Evolutionary conservation across 2,888 invertebrate genomes (phyloP), one percentile per base, ranked within the genome.

Genomic region (Phoronis australis): DNA sequence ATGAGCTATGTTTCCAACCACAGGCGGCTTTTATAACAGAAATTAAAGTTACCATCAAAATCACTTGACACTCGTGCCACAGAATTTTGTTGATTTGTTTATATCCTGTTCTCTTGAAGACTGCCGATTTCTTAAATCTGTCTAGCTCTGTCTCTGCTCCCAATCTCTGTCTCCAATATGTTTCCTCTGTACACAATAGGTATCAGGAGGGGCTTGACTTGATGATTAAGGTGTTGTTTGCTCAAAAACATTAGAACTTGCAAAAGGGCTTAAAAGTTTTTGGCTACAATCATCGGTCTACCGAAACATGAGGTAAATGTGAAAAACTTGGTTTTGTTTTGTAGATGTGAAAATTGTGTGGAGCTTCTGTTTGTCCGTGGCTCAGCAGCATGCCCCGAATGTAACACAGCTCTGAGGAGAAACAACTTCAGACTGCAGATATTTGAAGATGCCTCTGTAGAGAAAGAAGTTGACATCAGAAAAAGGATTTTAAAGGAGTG

Each of bases 381-480:
- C 4, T 91, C 95, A 27, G 96, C 93, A 12, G 84, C 88, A 0
- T 99, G 99, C 70, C 94, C 94, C 0, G 91, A 94, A 71, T 97
- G 97, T 78, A 85, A 86, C 70, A 88, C 90, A 20, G 87, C 91
- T 0, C 78, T 99, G 22, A 82, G 93, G 1, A 82, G 94, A 62
- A 88, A 85, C 66, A 92, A 92, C 71, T 99, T 91, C 73, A 83
- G 97, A 46, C 85, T 94, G 4, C 97, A 99, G 71, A 80, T 95
- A 20, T 99, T 97, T 72, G 97, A 99, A 80, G 96, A 99, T 80
- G 83, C 96, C 0, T 83, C 83, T 79, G 90, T 99, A 0, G 99
- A 99, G 77, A 96, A 96, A 75, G 99, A 99, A 81, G 88, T 96
- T 6, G 94, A 96, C 69, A 93, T 97, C 55, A 81, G 99, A 26